These are phyloP conservation scores for Papilio aristodemus DNA, from an alignment of 1,140 invertebrate species.

Conservation along the genomic window DNA sequence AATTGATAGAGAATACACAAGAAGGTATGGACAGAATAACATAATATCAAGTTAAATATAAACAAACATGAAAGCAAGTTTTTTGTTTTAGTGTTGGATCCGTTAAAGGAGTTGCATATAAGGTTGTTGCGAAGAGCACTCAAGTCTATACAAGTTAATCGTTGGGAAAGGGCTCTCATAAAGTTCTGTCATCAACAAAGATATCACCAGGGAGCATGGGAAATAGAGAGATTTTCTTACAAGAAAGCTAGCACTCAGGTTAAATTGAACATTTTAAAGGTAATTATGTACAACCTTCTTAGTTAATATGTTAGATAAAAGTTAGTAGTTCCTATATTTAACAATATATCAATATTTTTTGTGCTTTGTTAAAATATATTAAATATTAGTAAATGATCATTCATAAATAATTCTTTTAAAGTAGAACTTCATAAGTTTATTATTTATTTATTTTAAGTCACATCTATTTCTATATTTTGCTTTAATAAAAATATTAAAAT, in stretches of 20 bases:
- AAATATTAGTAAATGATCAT: too few relatives aligned
- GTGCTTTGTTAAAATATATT: too few relatives aligned
- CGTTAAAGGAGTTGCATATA: constrained; percentile 92
- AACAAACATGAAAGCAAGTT: constrained; percentile 67
- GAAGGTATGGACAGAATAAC: constrained; percentile 84
- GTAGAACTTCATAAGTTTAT: too few relatives aligned
- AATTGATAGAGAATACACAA: constrained; percentile 92
- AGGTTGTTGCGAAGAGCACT: constrained; percentile 93
- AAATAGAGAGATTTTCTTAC: constrained; percentile 97
- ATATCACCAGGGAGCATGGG: constrained; percentile 94
- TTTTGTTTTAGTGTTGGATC: constrained; percentile 86
- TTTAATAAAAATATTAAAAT: too few relatives aligned
- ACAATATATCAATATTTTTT: too few relatives aligned
- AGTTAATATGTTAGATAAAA: neutral
- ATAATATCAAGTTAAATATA: constrained; percentile 65
- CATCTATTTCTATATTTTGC: too few relatives aligned
- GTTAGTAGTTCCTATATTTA: too few relatives aligned
- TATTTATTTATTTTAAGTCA: too few relatives aligned
- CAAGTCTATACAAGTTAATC: constrained; percentile 90
- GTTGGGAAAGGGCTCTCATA: constrained; percentile 94
- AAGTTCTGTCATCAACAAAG: constrained; percentile 95
- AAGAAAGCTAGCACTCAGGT: constrained; percentile 93
- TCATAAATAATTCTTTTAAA: too few relatives aligned
- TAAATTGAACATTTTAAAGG: constrained; percentile 94
- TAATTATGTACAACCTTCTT: constrained; percentile 49